Evolutionary conservation across 2,113 vertebrate genomes (phyloP).

Genomic region (Panthera leo): DNA sequence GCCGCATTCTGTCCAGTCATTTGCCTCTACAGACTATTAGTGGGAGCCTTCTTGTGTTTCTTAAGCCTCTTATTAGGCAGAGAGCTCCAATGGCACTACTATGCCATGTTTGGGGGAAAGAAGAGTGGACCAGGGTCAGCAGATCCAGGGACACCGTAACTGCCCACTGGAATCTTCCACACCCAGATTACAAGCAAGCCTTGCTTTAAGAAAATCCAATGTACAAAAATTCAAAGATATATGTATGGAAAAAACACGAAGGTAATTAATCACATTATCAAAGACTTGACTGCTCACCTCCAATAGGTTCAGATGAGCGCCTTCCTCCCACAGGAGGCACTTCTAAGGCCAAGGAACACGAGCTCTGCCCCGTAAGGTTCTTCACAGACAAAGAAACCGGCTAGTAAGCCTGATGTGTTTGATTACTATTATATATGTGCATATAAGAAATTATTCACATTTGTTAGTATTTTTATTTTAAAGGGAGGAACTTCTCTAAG

Average conservation of each 20-base stretch:
- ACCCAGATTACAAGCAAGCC: neutral
- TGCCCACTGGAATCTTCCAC: neutral
- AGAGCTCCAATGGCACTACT: neutral
- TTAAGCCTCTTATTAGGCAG: neutral
- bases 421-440: neutral
- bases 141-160: neutral
- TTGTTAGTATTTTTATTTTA: neutral
- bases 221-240: neutral
- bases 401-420: neutral
- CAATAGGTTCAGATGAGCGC: neutral
- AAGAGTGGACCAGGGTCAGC: neutral
- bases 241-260: neutral
- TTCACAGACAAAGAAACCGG: neutral
- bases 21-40: neutral
- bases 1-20: neutral
- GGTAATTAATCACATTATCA: neutral
- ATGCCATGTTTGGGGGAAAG: neutral
- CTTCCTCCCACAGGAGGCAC: neutral
- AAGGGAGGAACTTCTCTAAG: neutral
- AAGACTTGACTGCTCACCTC: neutral
- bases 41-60: neutral
- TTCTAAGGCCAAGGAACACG: neutral
- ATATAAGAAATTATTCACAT: neutral
- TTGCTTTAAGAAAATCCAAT: neutral
- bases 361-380: neutral